These are phyloP conservation scores for Epizoanthus fatuus DNA, from an alignment of 92 coral and sea anemone genomes.

Conservation along the genomic window DNA sequence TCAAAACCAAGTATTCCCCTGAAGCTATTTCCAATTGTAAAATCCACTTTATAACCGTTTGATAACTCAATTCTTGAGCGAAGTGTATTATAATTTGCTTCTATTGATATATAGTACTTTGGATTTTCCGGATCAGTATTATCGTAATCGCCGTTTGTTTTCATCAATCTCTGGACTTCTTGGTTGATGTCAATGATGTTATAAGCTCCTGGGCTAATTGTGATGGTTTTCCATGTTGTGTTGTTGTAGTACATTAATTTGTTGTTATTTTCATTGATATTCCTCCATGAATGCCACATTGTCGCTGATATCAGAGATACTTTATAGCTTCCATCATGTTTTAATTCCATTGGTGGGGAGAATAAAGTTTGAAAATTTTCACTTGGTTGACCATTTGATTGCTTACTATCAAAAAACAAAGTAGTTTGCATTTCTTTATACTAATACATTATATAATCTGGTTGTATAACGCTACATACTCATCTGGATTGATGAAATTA, in stretches of 20 bases:
- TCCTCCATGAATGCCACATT: constrained; percentile 42
- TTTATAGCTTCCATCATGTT: not conserved
- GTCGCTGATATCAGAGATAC: constrained; percentile 1
- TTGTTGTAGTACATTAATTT: constrained; percentile 15
- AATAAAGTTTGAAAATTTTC: constrained; percentile 24
- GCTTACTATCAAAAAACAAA: constrained; percentile 29
- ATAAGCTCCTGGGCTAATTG: constrained; percentile 12
- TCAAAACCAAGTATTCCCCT: constrained; percentile 26
- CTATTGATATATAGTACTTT: too few relatives aligned
- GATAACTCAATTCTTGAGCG: constrained; percentile 5
- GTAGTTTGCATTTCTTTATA: not conserved
- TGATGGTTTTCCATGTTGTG: constrained; percentile 3
- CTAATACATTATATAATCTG: constrained; percentile 20
- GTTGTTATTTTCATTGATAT: constrained; percentile 1
- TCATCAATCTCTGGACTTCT: not conserved
- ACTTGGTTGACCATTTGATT: not conserved
- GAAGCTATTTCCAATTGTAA: constrained; percentile 18
- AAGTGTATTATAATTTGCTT: constrained; percentile 7
- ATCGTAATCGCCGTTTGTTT: too few relatives aligned
- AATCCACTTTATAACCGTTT: constrained; percentile 43
- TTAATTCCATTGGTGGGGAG: too few relatives aligned
- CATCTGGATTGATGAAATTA: constrained; percentile 16
- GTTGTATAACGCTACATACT: constrained; percentile 19
- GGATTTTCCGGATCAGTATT: too few relatives aligned
- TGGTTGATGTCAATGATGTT: constrained; percentile 7